Base-by-base conservation (phyloP, 2,888 invertebrate genomes). In the Xanthostigma xanthostigma region DNA sequence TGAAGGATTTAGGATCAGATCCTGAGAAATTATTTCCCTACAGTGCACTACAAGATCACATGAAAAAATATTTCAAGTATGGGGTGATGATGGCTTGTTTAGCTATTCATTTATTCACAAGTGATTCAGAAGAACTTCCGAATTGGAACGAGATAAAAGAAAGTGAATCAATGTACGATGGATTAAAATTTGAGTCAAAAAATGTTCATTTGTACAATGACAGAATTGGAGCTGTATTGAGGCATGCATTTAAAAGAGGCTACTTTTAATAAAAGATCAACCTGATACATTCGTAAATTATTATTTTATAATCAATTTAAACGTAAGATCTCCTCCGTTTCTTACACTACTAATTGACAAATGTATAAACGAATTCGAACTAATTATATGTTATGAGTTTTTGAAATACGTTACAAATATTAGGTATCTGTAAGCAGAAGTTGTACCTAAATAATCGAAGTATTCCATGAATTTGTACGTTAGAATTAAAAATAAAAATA, bases 1-100 rank as follows among this genome's bases (percentile, higher is more conserved):
- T 64, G 4, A 36, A 41, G 43, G 45, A 53, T 46, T 56, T 59
- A 36, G 59, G 59, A 3, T 56, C 57, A 14, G 55, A 62, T 49
- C 50, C 61, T 1, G 49, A 56, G 2, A 46, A 53, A 27, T 36
- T 64, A 4, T 64, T 61, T 49, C 61, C 66, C 0, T 60, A 56
- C 14, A 53, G 55, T 10, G 52, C 44, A n/a, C 53, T 64, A 17
- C 34, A 53, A 34, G 46, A 53, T 27, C 63, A 65, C 45, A 55
- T 63, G 51, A 50, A 55, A 14, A 58, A 54, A 46, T 62, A 59
- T 50, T 55, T 58, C 9, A 58, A 52, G 34, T 60, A 50, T 34
- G 61, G 58, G 17, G 56, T 58, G 10, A 46, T 50, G 13, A 59
- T 59, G 56, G 56, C 57, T 8, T 36, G 59, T n/a, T 55, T 55